Evolutionary conservation across 2,113 vertebrate genomes (phyloP), one percentile per base, ranked within the genome.

Genomic region (Leucoraja erinaceus): DNA sequence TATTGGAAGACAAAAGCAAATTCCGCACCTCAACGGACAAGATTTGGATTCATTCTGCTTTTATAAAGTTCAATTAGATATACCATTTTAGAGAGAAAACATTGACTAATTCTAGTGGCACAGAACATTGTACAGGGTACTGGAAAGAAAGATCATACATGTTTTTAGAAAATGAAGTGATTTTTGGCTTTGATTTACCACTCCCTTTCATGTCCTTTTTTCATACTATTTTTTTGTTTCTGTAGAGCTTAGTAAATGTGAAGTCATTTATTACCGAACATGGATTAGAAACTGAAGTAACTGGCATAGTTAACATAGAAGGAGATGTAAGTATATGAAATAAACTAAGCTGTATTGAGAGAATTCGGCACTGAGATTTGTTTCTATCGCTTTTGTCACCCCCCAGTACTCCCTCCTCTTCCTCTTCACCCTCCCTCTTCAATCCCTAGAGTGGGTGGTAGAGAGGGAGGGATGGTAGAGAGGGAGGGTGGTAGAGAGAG

Each of bases 241-340:
- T 91, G 66, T 91, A 91, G 90, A 91, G 70, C 90, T 91, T 38
- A 70, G 38, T 72, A 25, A 91, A 14, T 91, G 22, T 72, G 66
- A 91, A 91, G 90, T 28, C 31, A 54, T 0, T 72, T 54, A 28
- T 28, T 1, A 0, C 0, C 8, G 90, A 91, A 14, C 63, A 70
- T 54, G 0, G 14, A 18, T 3, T 38, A 3, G 88, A 91, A 18
- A 1, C 31, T 33, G 88, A 70, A 11, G 6, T 33, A 18, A 1
- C 31, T 72, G 5, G 0, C 18, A 11, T 22, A 54, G 10, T 8
- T 63, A 91, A 91, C 47, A 2, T 54, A 3, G 90, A 91, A 54
- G 90, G 90, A 91, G 90, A 91, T 10, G 90, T 91, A 91, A 0
- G 66, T 47, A 4, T 33, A 9, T 61, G 18, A 31, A 88, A 20